Evolutionary conservation across 2,888 invertebrate genomes (phyloP), one percentile per base, ranked within the genome.

Genomic region (Romanomermis culicivorax): DNA sequence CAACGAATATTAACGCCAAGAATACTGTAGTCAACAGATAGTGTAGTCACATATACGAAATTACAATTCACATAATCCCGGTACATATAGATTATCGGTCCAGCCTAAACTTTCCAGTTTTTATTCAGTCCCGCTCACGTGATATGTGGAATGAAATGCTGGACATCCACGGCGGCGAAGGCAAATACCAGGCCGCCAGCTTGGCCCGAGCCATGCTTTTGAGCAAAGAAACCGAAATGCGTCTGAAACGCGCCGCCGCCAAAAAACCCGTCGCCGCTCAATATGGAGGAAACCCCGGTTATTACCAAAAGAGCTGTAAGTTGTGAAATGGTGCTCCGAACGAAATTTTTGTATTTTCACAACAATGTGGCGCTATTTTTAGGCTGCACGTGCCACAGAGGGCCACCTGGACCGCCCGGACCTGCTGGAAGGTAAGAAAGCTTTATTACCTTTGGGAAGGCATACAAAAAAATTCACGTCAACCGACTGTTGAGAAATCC

Each of bases 61-160:
- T n/a, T n/a, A n/a, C n/a, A n/a, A n/a, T n/a, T n/a, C n/a, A n/a
- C n/a, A n/a, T n/a, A n/a, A n/a, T n/a, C n/a, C n/a, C n/a, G n/a
- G n/a, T n/a, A n/a, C n/a, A n/a, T n/a, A n/a, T n/a, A n/a, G n/a
- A n/a, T n/a, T n/a, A n/a, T n/a, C n/a, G n/a, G n/a, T n/a, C n/a
- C n/a, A n/a, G n/a, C n/a, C n/a, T n/a, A n/a, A n/a, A n/a, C n/a
- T n/a, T n/a, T n/a, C n/a, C n/a, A n/a, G n/a, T n/a, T n/a, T n/a
- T n/a, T n/a, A 36, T 59, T n/a, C 48, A 64, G 64, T 58, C 66
- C 2, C 61, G 66, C 30, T 62, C 67, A 11, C 62, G 67, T 48
- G 67, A 66, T 56, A 66, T 67, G 64, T 67, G 67, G 65, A 62
- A 62, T 51, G 67, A 67, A 56, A 65, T 66, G 65, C 58, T 67